Evolutionary conservation across 2,797 vertebrate species (phyloP), one percentile per base, ranked within the genome.

Genomic region (Onychomys arenicola): DNA sequence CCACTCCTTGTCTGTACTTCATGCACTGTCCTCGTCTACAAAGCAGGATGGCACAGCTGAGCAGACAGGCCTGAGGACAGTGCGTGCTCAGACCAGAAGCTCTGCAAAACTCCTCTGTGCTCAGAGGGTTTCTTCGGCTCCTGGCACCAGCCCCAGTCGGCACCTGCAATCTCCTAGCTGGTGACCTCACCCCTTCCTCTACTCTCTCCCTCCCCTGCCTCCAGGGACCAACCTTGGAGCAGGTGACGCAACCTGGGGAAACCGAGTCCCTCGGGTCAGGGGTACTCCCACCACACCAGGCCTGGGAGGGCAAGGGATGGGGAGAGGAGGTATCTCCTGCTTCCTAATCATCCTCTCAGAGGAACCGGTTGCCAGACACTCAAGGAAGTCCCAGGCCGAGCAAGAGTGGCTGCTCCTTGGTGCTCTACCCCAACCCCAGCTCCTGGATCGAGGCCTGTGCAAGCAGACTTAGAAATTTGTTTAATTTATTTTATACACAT

Each of bases 201-300:
- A 71, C 32, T 8, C 1, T 3, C 9, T 16, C 46, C 85, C 49
- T 12, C 78, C 46, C 27, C 1, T 2, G 13, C 27, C 77, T 27
- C 86, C 55, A 17, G 91, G 80, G 91, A 61, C 86, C 91, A 65
- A 37, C 12, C 85, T 78, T 37, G 13, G 55, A 90, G 78, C 92
- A 73, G 67, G 52, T 97, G 97, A 97, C 0, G 86, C 78, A 97
- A 97, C 27, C 69, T 37, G 67, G 96, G 96, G 96, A 97, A 97
- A 97, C 82, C 1, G 1, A 84, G 75, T 95, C 78, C 94, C 95
- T 91, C 8, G 1, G 13, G 77, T 40, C 37, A 7, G 2, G 0
- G 73, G 23, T 0, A 27, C 61, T 92, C 88, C 85, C 1, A 0
- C 46, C 40, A 13, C 14, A 43, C 69, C 57, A 34, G 7, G 14